Evolutionary conservation across 2,113 vertebrate genomes (phyloP).

Genomic region (Bos indicus): DNA sequence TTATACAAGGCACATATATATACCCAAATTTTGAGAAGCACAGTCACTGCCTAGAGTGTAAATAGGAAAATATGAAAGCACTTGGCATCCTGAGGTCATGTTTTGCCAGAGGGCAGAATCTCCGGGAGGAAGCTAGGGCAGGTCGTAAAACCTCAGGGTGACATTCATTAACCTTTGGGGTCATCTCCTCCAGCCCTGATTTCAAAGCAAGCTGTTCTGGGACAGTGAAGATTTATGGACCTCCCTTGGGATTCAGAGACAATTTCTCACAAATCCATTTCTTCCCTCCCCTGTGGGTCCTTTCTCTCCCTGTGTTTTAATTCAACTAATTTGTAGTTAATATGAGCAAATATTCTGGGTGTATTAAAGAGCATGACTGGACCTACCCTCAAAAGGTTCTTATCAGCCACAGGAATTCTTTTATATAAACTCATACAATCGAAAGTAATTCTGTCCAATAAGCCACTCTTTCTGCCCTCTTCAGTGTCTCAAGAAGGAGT

Average conservation of each 20-base stretch:
- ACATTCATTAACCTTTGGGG: slow-evolving; percentile 39
- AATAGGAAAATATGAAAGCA: background rate
- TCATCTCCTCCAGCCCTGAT: background rate
- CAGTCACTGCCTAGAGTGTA: background rate
- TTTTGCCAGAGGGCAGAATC: background rate
- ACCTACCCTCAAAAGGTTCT: background rate
- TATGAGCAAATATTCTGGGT: background rate
- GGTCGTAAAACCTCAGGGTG: slow-evolving; percentile 20
- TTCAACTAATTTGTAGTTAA: background rate
- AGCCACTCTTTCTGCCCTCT: background rate
- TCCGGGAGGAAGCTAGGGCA: background rate
- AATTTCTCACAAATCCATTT: background rate
- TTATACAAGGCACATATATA: background rate
- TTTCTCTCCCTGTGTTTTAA: background rate
- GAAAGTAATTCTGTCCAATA: slow-evolving; percentile 2
- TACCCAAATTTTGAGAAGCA: background rate
- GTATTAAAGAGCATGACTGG: background rate
- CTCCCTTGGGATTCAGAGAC: background rate
- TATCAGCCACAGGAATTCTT: slow-evolving; percentile 34
- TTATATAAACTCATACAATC: background rate
- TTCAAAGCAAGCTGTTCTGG: slow-evolving; percentile 18
- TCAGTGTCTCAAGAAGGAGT: slow-evolving; percentile 1
- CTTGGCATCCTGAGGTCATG: background rate
- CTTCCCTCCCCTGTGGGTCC: accelerated
- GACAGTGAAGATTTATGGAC: background rate